These are phyloP conservation scores for Leucania comma DNA, from an alignment of 2,888 invertebrate genomes.

Conservation along the genomic window DNA sequence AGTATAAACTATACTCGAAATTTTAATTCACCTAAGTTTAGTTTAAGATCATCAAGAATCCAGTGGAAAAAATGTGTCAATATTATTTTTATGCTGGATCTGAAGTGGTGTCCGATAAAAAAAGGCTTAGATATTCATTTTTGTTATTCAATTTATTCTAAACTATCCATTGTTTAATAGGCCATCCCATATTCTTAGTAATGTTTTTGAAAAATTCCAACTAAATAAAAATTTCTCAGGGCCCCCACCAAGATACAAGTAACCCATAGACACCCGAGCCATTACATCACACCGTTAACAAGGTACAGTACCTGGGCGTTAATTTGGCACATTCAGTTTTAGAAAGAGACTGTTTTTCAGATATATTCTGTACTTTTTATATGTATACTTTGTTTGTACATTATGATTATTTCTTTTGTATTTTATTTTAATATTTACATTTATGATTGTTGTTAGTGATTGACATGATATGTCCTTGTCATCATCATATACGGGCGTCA, in stretches of 20 bases:
- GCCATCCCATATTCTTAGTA: neutral
- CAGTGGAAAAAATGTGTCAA: too few species aligned
- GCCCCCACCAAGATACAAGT: neutral
- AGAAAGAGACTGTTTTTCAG: neutral
- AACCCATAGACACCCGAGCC: constrained; percentile 42
- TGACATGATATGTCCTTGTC: neutral
- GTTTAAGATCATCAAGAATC: too few species aligned
- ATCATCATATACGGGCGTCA: neutral
- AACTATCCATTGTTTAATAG: neutral
- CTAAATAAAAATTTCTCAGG: constrained; percentile 44
- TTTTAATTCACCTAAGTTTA: too few species aligned
- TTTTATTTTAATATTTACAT: neutral
- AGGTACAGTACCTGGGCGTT: constrained; percentile 46
- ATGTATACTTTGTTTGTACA: neutral
- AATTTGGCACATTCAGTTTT: constrained; percentile 26
- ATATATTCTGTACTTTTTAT: neutral
- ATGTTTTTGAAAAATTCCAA: constrained; percentile 38
- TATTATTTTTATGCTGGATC: too few species aligned
- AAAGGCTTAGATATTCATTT: too few species aligned
- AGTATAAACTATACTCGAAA: too few species aligned
- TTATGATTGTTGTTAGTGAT: neutral
- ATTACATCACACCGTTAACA: constrained; percentile 31
- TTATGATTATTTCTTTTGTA: neutral
- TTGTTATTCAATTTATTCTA: neutral
- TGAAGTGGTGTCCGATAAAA: too few species aligned